These are phyloP conservation scores for Dorcus parallelipipedus DNA, from an alignment of 2,888 invertebrate species.

Conservation along the genomic window DNA sequence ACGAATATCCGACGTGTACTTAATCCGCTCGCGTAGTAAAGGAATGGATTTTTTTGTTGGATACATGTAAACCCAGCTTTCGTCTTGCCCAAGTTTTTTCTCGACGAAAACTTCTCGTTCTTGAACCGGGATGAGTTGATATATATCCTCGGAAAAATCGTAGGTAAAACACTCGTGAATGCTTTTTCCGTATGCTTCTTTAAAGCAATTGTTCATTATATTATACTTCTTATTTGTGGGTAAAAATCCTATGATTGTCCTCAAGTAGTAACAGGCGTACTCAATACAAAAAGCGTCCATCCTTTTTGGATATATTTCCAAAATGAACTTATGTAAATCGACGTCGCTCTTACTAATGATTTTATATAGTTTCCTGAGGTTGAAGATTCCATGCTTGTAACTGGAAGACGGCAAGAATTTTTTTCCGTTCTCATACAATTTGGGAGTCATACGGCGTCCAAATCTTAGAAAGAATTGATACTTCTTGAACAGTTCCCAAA, in stretches of 20 bases:
- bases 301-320: constrained; percentile 8
- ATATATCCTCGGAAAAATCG: neutral
- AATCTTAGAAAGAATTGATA: constrained; percentile 2
- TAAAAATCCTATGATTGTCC: neutral
- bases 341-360: constrained; percentile 2
- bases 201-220: neutral
- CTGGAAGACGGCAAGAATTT: constrained; percentile 5
- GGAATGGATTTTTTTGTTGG: neutral
- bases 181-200: constrained; percentile 5
- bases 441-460: constrained; percentile 16
- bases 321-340: constrained; percentile 8
- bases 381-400: neutral
- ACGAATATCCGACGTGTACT: constrained; percentile 5
- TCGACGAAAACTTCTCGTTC: neutral
- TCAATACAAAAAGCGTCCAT: neutral
- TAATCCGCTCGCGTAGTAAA: constrained; percentile 4
- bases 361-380: constrained; percentile 5
- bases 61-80: neutral
- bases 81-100: neutral
- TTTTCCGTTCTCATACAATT: constrained; percentile 8
- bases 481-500: constrained; percentile 9
- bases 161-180: neutral
- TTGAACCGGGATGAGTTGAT: constrained; percentile 1
- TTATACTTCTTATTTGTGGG: neutral
- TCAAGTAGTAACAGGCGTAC: neutral